Evolutionary conservation across 2,888 invertebrate genomes (phyloP).

Genomic region (Alloplasta piceator): DNA sequence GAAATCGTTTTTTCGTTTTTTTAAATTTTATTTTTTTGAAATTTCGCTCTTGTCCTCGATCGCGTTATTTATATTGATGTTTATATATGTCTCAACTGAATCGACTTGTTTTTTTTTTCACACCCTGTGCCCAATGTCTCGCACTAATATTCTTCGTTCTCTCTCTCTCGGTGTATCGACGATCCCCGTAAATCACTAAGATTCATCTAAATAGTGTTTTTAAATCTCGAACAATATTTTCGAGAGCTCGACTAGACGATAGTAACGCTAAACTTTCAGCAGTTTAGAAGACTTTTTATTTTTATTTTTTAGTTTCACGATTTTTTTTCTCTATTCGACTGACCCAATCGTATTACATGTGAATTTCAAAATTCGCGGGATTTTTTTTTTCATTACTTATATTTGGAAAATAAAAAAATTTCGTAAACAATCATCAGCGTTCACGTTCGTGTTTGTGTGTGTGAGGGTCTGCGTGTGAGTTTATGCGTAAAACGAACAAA

Average conservation of each 20-base stretch:
- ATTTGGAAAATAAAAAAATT: constrained; percentile 36
- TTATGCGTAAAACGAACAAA: background rate
- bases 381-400: constrained; percentile 28
- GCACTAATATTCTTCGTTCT: constrained; percentile 50
- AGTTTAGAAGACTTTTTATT: constrained; percentile 67
- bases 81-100: constrained; percentile 35
- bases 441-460: constrained; percentile 2
- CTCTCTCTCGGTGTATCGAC: constrained; percentile 24
- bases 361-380: constrained; percentile 41
- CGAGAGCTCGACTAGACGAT: constrained; percentile 65
- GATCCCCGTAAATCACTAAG: constrained; percentile 15
- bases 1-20: constrained; percentile 9
- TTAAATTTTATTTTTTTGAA: constrained; percentile 59
- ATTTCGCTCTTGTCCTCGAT: constrained; percentile 64
- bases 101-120: constrained; percentile 17
- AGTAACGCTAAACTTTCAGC: constrained; percentile 73
- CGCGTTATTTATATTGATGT: constrained; percentile 56
- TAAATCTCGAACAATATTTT: constrained; percentile 42
- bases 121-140: constrained; percentile 48
- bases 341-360: constrained; percentile 63
- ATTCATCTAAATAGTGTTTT: constrained; percentile 49
- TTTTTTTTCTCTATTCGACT: constrained; percentile 28
- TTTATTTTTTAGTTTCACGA: constrained; percentile 6
- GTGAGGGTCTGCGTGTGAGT: constrained; percentile 5
- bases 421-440: constrained; percentile 18